These are phyloP conservation scores for Archivesica marissinica DNA, from an alignment of 1,140 invertebrate species.

Conservation along the genomic window DNA sequence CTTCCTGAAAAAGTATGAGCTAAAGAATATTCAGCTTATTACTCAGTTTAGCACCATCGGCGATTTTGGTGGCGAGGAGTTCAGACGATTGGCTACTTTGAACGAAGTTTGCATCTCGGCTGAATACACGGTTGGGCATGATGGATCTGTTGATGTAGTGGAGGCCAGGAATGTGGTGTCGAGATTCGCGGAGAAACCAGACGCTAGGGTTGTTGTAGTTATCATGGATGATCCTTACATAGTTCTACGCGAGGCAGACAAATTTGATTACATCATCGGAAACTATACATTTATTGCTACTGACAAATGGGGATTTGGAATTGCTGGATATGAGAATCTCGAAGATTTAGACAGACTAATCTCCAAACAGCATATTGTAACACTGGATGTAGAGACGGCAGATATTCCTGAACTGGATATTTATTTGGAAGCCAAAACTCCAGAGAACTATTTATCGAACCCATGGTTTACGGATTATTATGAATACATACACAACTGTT, in stretches of 20 bases:
- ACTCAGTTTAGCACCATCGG: conserved; percentile 76
- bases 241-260: conserved; percentile 86
- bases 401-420: conserved; percentile 83
- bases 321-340: conserved; percentile 85
- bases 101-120: conserved; percentile 80
- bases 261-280: conserved; percentile 78
- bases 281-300: conserved; percentile 90
- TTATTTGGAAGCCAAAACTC: conserved; percentile 81
- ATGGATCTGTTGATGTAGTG: conserved; percentile 65
- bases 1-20: conserved; percentile 76
- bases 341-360: conserved; percentile 87
- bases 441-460: conserved; percentile 80
- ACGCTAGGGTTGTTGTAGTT: conserved; percentile 88
- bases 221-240: conserved; percentile 90
- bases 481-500: conserved; percentile 83
- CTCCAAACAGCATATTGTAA: conserved; percentile 74
- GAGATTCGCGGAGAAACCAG: conserved; percentile 83
- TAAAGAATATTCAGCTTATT: conserved; percentile 79
- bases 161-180: conserved; percentile 73
- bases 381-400: conserved; percentile 84
- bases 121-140: conserved; percentile 72
- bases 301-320: conserved; percentile 89
- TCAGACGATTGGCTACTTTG: conserved; percentile 73
- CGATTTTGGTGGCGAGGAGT: conserved; percentile 72
- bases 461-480: conserved; percentile 85